Evolutionary conservation across 2,888 invertebrate species (phyloP).

Genomic region (Aquatica leii): DNA sequence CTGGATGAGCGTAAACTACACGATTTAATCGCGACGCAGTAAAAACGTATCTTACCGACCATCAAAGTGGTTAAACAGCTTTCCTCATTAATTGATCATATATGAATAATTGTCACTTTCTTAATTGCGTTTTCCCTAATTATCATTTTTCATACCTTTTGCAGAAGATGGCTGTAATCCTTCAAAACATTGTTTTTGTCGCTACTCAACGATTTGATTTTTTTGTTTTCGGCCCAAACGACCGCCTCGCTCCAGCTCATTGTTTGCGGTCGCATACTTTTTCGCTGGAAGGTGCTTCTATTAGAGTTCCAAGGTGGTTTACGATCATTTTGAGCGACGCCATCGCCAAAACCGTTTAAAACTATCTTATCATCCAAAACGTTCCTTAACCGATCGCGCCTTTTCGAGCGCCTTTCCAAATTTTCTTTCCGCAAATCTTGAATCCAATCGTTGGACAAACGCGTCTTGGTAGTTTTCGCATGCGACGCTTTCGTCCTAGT

Average conservation of each 20-base stretch:
- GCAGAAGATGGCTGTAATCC: conserved; percentile 32
- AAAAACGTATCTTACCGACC: too few species aligned
- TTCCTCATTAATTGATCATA: too few species aligned
- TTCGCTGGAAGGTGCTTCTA: conserved; percentile 12
- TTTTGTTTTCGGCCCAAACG: conserved; percentile 21
- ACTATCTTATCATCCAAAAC: conserved; percentile 16
- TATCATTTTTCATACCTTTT: too few species aligned
- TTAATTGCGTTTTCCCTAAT: too few species aligned
- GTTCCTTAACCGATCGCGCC: conserved; percentile 35
- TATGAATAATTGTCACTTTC: too few species aligned
- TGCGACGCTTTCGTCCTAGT: conserved; percentile 68
- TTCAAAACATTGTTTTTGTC: conserved; percentile 48
- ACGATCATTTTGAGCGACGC: background rate
- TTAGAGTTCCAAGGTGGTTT: conserved; percentile 25
- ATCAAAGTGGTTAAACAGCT: too few species aligned
- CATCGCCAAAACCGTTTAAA: background rate
- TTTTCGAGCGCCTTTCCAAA: conserved; percentile 16
- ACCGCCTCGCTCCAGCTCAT: conserved; percentile 20
- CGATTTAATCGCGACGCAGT: too few species aligned
- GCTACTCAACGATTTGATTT: background rate
- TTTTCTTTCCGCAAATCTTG: conserved; percentile 18
- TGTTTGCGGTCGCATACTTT: conserved; percentile 20
- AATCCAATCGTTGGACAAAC: conserved; percentile 58
- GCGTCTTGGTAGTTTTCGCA: conserved; percentile 69
- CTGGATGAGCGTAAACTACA: too few species aligned